Base-by-base conservation (phyloP, 1,140 invertebrate genomes). In the Scylla paramamosain region DNA sequence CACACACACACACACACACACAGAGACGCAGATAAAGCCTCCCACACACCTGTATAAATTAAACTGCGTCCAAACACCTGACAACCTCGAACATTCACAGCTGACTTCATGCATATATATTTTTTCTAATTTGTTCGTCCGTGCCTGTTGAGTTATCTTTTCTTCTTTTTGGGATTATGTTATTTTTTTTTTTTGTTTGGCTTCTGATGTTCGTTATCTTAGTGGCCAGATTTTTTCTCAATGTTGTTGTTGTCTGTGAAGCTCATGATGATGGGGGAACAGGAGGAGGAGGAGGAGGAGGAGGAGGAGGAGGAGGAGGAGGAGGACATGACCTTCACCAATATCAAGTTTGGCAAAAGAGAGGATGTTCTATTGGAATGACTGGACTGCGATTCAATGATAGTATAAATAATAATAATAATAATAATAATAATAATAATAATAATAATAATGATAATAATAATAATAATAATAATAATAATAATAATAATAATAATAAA, bases 211-310 rank as follows among this genome's bases (percentile, higher is more conserved):
- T 59, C 67, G 25, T 20, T 25, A 77, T 77, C 25, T n/a, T n/a
- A n/a, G 67, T 59, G 67, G 20, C 0, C 20, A 7, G 67, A n/a
- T 77, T 77, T 77, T 77, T n/a, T 77, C 12, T 59, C 10, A 20
- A 20, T 59, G 52, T 59, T 59, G 52, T 12, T 59, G 52, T 12
- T 59, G 52, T 20, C 16, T 12, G 16, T 59, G 52, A 59, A 14
- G 52, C 10, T 59, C 2, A 59, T 59, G 52, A 59, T 59, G 67
- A 77, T 0, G n/a, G 67, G 20, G n/a, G 67, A 77, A 8, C 1
- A 77, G 67, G 67, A 77, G 67, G 67, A 77, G 67, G 67, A 77
- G 67, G 67, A 77, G n/a, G n/a, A 77, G 67, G 67, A 77, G n/a
- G 67, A 77, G 67, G 67, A 77, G 67, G 67, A 77, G 67, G 67